Base-by-base conservation (phyloP, 2,797 vertebrate genomes). In the Gallinago solitaria region DNA sequence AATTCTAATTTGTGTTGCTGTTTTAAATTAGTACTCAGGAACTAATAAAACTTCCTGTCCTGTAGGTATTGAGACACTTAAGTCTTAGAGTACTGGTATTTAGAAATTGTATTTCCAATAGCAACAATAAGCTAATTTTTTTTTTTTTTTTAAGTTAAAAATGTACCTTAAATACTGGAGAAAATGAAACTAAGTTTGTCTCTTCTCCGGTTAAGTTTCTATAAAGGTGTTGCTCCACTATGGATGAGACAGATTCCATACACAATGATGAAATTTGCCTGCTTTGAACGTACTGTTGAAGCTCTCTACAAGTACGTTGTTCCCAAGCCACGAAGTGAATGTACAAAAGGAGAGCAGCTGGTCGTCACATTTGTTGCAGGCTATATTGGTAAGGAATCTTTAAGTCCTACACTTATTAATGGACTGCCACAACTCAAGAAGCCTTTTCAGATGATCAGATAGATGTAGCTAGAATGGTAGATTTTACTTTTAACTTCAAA, bases 171-270 rank as follows among this genome's bases (percentile, higher is more conserved):
- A 69, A 50, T 79, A 33, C 8, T 64, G 37, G 39, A 70, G 70
- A 56, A 90, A 89, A 67, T 61, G 1, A 63, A 80, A 37, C 75
- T 23, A n/a, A 73, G 6, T 65, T 87, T 94, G 12, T 90, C 9
- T 83, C 9, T 80, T 86, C 24, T 89, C 27, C 90, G 45, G 83
- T 88, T 89, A 94, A 99, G 99, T 56, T 99, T 99, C 98, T 99
- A 99, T 95, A 99, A 99, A 95, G 99, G 99, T 16, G 99, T 99
- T 96, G 99, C 98, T 28, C 99, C 99, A 4, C 98, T 99, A 27
- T 99, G 99, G 99, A 99, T 99, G 99, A 99, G 99, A 74, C 99
- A 99, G 98, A 99, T 99, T 93, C 99, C 99, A 19, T 99, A 99
- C 96, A 99, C 99, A 86, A 99, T 99, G 99, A 99, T 99, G 99